Conservation (phyloP, 2,113 vertebrate genomes). For the human (Homo sapiens) region GRCh38 chr21:28252001-28252500, state of each 20-base stretch:
- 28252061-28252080: not conserved
- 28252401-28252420: not conserved
- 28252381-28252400: not conserved
- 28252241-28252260: not conserved
- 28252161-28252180: not conserved
- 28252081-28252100: not conserved
- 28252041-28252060: not conserved
- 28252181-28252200: not conserved
- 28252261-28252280: not conserved
- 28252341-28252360: not conserved
- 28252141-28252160: not conserved
- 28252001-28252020: not conserved
- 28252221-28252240: not conserved
- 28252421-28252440: not conserved
- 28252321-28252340: not conserved
- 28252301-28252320: not conserved
- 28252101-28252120: not conserved
- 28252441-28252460: not conserved
- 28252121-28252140: conserved; percentile 1
- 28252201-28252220: not conserved
- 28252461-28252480: not conserved
- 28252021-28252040: not conserved
- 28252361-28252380: not conserved
- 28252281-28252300: not conserved
- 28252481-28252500: not conserved